Base-by-base conservation (phyloP, 2,797 vertebrate species). In the Aphelocoma californica region DNA sequence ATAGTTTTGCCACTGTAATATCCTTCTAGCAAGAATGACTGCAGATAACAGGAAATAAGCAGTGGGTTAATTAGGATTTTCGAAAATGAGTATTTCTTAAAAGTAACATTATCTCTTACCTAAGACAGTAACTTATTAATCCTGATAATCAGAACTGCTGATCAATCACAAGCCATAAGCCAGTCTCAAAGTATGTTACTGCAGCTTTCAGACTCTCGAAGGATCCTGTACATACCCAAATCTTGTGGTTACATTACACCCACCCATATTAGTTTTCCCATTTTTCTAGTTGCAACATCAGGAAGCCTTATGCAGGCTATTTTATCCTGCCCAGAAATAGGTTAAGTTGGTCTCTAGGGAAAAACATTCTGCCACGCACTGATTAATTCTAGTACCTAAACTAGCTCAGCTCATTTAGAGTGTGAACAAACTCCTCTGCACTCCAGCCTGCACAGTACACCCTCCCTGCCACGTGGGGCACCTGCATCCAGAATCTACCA, bases 391-490 rank as follows among this genome's bases (percentile, higher is more conserved):
- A 67, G 34, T 40, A 61, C 10, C 47, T 38, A 65, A 83, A 86
- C 32, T 36, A 72, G 66, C 42, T 88, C 65, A 74, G 77, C 47
- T 93, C 23, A 32, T 65, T 62, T 50, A 13, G 36, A 62, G 19
- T 32, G 14, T 34, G 66, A 88, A 75, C 21, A 65, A 71, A 42
- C 19, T 51, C 21, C 47, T 48, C 12, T 4, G 6, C 31, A 8
- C 67, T 72, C 13, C 74, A 72, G 32, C 47, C 71, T 56, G 38
- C 85, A 57, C 0, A 0, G 24, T 11, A 53, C 2, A 31, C 4
- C 18, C 25, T 32, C 25, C 31, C 17, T 58, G 72, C 58, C 88
- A 42, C 0, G 0, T 0, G 1, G 14, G 58, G 14, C 47, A 82
- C n/a, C 75, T 12, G 16, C 19, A 42, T 29, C 16, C 65, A 50